phyloP scores from a whole-genome alignment of 2,888 invertebrate species.

The Pollenia labialis region DNA sequence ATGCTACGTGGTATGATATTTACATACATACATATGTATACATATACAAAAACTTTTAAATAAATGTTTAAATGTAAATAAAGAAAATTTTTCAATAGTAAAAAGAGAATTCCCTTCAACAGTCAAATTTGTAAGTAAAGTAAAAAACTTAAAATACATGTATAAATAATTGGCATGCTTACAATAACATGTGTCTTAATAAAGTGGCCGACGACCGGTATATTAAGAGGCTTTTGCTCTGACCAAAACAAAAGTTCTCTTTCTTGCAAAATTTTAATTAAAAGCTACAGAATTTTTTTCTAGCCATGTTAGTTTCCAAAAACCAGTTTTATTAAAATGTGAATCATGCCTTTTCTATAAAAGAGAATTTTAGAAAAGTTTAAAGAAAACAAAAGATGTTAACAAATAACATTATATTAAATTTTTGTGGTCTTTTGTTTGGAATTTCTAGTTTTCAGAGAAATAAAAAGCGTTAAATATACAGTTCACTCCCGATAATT shows the following conservation, averaged over 20 bases:
- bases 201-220: not conserved
- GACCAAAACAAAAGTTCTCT: not conserved
- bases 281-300: not conserved
- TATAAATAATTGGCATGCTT: slow-evolving; percentile 22
- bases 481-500: too few relatives aligned
- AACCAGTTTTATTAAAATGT: slow-evolving; percentile 5
- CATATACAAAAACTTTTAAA: too few relatives aligned
- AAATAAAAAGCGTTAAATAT: too few relatives aligned
- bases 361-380: not conserved
- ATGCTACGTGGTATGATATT: not conserved
- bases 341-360: slow-evolving; percentile 1
- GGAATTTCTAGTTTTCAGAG: not conserved
- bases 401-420: not conserved
- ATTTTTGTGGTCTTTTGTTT: not conserved
- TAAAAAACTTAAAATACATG: slow-evolving; percentile 14
- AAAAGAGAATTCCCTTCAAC: slow-evolving; percentile 9
- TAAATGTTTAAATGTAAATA: too few relatives aligned
- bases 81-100: not conserved
- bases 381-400: not conserved
- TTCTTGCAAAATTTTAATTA: not conserved
- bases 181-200: not conserved
- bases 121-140: slow-evolving; percentile 29
- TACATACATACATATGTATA: too few relatives aligned
- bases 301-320: not conserved
- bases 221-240: slow-evolving; percentile 3